Evolutionary conservation across 1,140 invertebrate genomes (phyloP).

Genomic region (Belonocnema kinseyi): DNA sequence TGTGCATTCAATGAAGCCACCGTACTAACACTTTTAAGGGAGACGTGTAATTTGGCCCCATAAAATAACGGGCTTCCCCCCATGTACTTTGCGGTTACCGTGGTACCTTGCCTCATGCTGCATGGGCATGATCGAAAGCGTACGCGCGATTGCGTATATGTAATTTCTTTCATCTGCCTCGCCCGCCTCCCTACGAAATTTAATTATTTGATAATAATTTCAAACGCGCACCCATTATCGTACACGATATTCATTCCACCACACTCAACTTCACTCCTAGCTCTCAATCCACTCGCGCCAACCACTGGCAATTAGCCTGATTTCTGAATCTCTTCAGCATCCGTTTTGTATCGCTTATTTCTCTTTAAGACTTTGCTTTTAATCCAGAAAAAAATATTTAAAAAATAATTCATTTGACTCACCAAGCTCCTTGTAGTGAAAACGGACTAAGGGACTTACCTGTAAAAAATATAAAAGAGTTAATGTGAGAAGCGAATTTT

Average conservation of each 20-base stretch:
- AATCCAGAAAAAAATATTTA: no score
- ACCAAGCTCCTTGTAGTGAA: no score
- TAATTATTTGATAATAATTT: constrained; percentile 31
- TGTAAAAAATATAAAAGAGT: no score
- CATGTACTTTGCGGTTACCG: constrained; percentile 38
- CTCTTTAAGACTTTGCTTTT: no score
- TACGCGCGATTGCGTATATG: constrained; percentile 5
- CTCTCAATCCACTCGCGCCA: background rate
- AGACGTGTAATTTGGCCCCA: constrained; percentile 44
- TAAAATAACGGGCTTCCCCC: constrained; percentile 44
- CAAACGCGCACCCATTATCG: constrained; percentile 27
- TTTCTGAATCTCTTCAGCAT: constrained; percentile 1
- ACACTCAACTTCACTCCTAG: background rate
- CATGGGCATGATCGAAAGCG: constrained; percentile 28
- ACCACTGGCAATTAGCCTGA: constrained; percentile 2
- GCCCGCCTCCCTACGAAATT: constrained; percentile 27
- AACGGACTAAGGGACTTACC: no score
- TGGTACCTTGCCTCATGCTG: background rate
- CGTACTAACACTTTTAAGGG: constrained; percentile 43
- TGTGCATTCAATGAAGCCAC: constrained; percentile 42
- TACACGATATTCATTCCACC: constrained; percentile 4
- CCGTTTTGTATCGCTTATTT: background rate
- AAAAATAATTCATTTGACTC: no score
- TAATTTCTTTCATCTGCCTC: constrained; percentile 31
- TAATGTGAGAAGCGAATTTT: no score